These are phyloP conservation scores for Mesorhabditis belari DNA, from an alignment of 2,888 invertebrate species.

Conservation along the genomic window DNA sequence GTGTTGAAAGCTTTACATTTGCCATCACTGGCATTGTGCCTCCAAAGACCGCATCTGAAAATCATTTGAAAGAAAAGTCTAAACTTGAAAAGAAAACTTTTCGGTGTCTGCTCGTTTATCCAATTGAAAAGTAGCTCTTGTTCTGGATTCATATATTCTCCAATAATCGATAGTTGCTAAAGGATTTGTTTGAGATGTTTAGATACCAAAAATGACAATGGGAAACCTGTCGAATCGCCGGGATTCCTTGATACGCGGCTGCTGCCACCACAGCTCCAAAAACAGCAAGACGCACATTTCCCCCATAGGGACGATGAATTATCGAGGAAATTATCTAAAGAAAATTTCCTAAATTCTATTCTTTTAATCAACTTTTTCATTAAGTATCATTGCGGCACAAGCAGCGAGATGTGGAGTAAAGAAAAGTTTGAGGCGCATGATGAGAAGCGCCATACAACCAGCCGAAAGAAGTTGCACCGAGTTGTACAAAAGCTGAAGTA, in stretches of 20 bases:
- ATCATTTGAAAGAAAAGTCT: constrained; percentile 3
- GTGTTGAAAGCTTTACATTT: constrained; percentile 70
- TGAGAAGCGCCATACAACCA: constrained; percentile 67
- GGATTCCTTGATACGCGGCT: constrained; percentile 9
- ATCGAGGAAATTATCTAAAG: not conserved
- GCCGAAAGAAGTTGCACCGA: constrained; percentile 69
- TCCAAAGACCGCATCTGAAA: constrained; percentile 68
- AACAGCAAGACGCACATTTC: constrained; percentile 3
- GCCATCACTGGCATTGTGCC: constrained; percentile 81
- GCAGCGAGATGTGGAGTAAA: constrained; percentile 74
- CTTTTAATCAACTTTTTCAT: constrained; percentile 10
- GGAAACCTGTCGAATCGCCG: constrained; percentile 19
- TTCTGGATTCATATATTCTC: constrained; percentile 68
- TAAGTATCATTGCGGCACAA: constrained; percentile 65
- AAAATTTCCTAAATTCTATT: not conserved
- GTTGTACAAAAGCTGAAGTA: constrained; percentile 61
- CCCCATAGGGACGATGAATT: not conserved
- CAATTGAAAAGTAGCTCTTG: constrained; percentile 73
- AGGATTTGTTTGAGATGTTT: too few relatives aligned
- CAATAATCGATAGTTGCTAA: constrained; percentile 58
- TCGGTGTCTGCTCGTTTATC: constrained; percentile 64
- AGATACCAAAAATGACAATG: too few relatives aligned
- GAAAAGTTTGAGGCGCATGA: constrained; percentile 73
- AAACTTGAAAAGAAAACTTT: constrained; percentile 11
- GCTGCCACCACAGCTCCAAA: constrained; percentile 11